Evolutionary conservation across 2,113 vertebrate genomes (phyloP).

Genomic region (Ptyas mucosa): DNA sequence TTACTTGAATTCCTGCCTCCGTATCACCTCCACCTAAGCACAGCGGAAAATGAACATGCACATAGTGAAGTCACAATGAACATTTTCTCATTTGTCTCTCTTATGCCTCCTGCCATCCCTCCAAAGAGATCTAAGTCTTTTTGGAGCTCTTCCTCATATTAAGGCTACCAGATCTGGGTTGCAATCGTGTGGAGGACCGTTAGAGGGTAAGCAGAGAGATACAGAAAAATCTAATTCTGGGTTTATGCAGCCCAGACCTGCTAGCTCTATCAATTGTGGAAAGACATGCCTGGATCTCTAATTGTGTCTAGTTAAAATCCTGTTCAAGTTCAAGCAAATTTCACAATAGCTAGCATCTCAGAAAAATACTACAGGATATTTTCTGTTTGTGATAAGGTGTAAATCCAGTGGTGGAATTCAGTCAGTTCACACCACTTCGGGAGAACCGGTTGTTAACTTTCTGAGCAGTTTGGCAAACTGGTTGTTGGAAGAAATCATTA

Average conservation of each 20-base stretch:
- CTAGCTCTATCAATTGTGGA: neutral
- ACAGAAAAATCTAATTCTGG: neutral
- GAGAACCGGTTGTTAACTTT: no score
- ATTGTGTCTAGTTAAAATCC: neutral
- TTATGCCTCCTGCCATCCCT: neutral
- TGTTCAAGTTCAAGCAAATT: neutral
- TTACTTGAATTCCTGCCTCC: neutral
- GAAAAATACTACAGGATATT: conserved; percentile 8
- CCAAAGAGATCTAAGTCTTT: neutral
- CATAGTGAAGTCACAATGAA: neutral
- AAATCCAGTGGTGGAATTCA: no score
- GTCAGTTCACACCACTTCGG: no score
- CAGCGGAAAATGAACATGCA: neutral
- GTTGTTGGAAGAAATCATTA: no score
- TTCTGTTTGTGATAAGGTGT: neutral
- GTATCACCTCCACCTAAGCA: neutral
- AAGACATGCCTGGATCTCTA: neutral
- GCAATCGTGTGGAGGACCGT: neutral
- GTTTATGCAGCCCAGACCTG: neutral
- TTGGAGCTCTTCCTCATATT: neutral
- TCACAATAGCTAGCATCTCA: neutral
- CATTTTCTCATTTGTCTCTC: neutral
- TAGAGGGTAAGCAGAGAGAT: neutral
- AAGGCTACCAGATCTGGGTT: neutral
- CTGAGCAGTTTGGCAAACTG: no score